Base-by-base conservation (phyloP, 1,140 invertebrate genomes). In the Helicorthomorpha holstii region DNA sequence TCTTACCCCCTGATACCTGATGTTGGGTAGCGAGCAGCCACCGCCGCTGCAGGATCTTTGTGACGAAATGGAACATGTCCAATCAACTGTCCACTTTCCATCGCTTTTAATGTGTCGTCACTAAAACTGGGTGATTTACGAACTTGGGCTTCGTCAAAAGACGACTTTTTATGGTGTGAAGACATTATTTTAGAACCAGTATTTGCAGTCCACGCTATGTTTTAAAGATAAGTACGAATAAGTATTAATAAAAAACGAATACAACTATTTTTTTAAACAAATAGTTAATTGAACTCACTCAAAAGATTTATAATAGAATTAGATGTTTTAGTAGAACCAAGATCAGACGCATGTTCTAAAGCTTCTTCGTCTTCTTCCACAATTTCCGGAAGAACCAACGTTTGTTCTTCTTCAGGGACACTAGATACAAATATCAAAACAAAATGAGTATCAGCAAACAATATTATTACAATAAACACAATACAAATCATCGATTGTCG, bases 361-460 rank as follows among this genome's bases (percentile, higher is more conserved):
- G 52, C 62, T 22, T 71, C 66, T 27, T 75, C 71, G n/a, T 72
- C 73, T 49, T 77, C 75, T 56, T 76, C 75, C n/a, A 63, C 57
- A 49, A 77, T 75, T 54, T 75, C 72, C 1, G 76, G 76, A 29
- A 78, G 58, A 55, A 76, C 75, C 67, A 77, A 72, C 21, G 67
- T 69, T 51, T 77, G 75, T 52, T 77, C 73, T n/a, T 75, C 72
- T 58, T 76, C 72, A 1, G 76, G 76, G n/a, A 59, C 57, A 47
- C 58, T 59, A n/a, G n/a, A n/a, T n/a, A n/a, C n/a, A n/a, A n/a
- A n/a, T n/a, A n/a, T n/a, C n/a, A n/a, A n/a, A n/a, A n/a, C n/a
- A n/a, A n/a, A n/a, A n/a, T n/a, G n/a, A n/a, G n/a, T n/a, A n/a
- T n/a, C n/a, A n/a, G n/a, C n/a, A n/a, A n/a, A n/a, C n/a, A n/a